Conservation (phyloP, 2,888 invertebrate species). For the Prosopocoilus inquinatus region DNA sequence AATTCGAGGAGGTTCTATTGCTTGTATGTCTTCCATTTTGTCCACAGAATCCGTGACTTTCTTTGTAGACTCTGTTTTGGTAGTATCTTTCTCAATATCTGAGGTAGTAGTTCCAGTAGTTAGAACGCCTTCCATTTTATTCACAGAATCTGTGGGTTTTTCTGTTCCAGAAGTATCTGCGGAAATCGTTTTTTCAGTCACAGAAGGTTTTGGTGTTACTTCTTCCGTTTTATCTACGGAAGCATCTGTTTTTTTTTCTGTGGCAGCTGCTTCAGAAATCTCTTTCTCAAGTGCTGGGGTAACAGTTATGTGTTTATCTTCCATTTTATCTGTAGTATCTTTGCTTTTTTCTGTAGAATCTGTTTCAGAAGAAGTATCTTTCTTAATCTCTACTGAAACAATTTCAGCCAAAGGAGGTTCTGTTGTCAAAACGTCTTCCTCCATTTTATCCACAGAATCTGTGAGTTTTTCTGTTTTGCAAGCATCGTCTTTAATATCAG, state of each 20-base stretch:
- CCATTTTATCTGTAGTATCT: background rate
- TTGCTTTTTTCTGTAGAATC: too few relatives aligned
- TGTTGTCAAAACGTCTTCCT: too few relatives aligned
- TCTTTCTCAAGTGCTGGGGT: too few relatives aligned
- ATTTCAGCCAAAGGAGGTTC: conserved; percentile 3
- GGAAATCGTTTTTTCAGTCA: conserved; percentile 6
- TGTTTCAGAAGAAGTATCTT: too few relatives aligned
- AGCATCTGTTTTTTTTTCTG: conserved; percentile 8
- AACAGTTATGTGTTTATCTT: background rate
- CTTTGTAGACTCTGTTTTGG: too few relatives aligned
- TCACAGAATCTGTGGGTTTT: too few relatives aligned
- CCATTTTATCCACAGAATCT: conserved; percentile 4
- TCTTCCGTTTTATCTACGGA: conserved; percentile 3
- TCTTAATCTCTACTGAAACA: too few relatives aligned
- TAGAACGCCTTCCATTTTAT: too few relatives aligned
- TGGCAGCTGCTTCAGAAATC: background rate
- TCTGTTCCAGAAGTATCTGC: too few relatives aligned
- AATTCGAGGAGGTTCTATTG: background rate
- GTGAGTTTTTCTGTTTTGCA: conserved; percentile 3
- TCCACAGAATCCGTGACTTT: background rate
- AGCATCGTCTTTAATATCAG: background rate
- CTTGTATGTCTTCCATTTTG: background rate
- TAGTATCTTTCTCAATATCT: too few relatives aligned
- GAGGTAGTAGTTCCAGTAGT: background rate
- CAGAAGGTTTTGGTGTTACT: background rate